Percentiles rank a stretch among this genome's conserved stretches.
Evolutionary conservation across 1,140 invertebrate species (phyloP).

Genomic region (Dendrolimus kikuchii): DNA sequence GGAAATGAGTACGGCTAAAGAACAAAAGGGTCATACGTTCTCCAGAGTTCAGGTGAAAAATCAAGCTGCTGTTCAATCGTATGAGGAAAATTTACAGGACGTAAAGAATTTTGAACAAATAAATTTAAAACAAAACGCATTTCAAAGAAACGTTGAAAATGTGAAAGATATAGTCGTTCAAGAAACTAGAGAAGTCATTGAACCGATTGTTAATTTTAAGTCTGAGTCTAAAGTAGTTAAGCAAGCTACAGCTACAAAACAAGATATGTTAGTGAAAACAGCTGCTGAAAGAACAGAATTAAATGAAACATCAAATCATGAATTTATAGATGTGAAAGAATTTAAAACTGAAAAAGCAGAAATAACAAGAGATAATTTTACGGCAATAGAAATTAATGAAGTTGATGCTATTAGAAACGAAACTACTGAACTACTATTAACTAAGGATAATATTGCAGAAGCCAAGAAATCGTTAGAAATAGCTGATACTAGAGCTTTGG

Average conservation of each 20-base stretch:
- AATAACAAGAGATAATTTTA: slow-evolving; percentile 1
- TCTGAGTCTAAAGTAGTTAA: too few species aligned
- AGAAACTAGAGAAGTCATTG: too few species aligned
- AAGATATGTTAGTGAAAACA: too few species aligned
- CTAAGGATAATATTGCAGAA: neutral
- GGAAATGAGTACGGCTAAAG: neutral
- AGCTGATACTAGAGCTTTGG: neutral
- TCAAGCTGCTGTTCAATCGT: slow-evolving; percentile 5
- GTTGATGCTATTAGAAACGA: slow-evolving; percentile 1
- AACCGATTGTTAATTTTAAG: too few species aligned
- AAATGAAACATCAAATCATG: too few species aligned
- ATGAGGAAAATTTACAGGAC: too few species aligned
- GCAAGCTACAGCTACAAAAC: too few species aligned
- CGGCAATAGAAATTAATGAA: neutral
- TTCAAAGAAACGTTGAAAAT: too few species aligned
- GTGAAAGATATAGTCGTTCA: too few species aligned
- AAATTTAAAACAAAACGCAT: too few species aligned
- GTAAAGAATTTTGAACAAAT: too few species aligned
- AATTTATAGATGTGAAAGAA: slow-evolving; percentile 8
- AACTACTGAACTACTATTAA: neutral
- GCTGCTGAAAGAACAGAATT: too few species aligned
- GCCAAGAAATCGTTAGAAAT: neutral
- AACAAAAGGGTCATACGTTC: neutral
- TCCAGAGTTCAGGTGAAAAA: slow-evolving; percentile 2
- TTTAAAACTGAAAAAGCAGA: slow-evolving; percentile 9